These are phyloP conservation scores for Cantharis rufa DNA, from an alignment of 2,888 invertebrate genomes.

Conservation along the genomic window DNA sequence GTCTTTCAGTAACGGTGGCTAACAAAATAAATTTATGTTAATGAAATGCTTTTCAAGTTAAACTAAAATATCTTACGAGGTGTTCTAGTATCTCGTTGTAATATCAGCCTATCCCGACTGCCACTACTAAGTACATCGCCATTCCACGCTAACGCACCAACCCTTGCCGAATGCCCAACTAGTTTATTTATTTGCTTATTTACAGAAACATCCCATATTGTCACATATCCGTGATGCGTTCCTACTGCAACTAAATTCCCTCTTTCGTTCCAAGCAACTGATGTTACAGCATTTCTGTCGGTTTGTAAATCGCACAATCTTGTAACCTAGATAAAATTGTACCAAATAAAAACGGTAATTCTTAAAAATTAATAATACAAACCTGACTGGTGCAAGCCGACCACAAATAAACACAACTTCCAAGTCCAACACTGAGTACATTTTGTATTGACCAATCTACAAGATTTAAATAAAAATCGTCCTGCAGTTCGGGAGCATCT, in stretches of 20 bases:
- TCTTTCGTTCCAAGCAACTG: constrained; percentile 98
- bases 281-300: constrained; percentile 94
- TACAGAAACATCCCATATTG: constrained; percentile 97
- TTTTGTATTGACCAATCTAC: constrained; percentile 99
- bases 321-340: constrained; percentile 69
- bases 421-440: constrained; percentile 95
- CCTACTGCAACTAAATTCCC: constrained; percentile 97
- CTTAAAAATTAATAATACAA: constrained; percentile 5
- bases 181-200: constrained; percentile 91
- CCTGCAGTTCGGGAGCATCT: constrained; percentile 95
- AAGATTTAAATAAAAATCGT: constrained; percentile 98
- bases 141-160: constrained; percentile 96
- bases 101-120: constrained; percentile 89
- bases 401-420: constrained; percentile 98
- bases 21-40: constrained; percentile 41
- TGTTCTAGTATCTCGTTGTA: constrained; percentile 91
- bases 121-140: constrained; percentile 96
- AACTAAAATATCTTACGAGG: constrained; percentile 59
- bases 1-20: constrained; percentile 74
- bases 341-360: constrained; percentile 4
- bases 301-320: constrained; percentile 91
- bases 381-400: constrained; percentile 97
- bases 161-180: constrained; percentile 89
- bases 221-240: constrained; percentile 94
- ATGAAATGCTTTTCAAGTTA: background rate